A percentile compares a stretch with the other conserved stretches of the same genome.
phyloP scores from a whole-genome alignment of 2,797 vertebrate species.

The Microctenopoma lineatum region DNA sequence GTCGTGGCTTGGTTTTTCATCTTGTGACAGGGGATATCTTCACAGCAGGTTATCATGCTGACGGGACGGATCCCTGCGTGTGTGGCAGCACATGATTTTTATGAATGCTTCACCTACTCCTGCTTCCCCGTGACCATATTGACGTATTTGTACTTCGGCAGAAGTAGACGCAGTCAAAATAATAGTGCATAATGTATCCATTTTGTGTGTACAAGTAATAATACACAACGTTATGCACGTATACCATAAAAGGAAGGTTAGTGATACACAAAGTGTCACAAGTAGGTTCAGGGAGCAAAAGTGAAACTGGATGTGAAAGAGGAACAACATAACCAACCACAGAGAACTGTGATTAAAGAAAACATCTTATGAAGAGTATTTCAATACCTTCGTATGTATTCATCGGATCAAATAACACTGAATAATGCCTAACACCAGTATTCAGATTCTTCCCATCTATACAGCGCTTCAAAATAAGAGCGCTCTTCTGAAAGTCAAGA shows the following conservation, averaged over 20 bases:
- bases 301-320: neutral
- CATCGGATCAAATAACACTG: slow-evolving; percentile 59
- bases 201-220: slow-evolving; percentile 66
- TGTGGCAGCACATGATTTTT: slow-evolving; percentile 71
- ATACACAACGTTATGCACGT: slow-evolving; percentile 1
- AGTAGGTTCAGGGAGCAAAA: slow-evolving; percentile 8
- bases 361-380: slow-evolving; percentile 26
- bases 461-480: slow-evolving; percentile 45
- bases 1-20: slow-evolving; percentile 72
- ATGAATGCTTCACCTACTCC: slow-evolving; percentile 70
- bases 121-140: slow-evolving; percentile 54
- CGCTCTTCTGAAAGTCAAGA: slow-evolving; percentile 66
- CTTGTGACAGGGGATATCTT: slow-evolving; percentile 72
- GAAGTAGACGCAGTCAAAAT: slow-evolving; percentile 77
- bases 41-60: slow-evolving; percentile 74
- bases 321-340: slow-evolving; percentile 32
- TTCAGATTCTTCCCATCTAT: slow-evolving; percentile 53
- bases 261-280: slow-evolving; percentile 23
- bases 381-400: slow-evolving; percentile 60
- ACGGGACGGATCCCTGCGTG: slow-evolving; percentile 72
- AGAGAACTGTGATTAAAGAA: slow-evolving; percentile 8
- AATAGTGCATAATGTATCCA: slow-evolving; percentile 74
- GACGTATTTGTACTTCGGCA: slow-evolving; percentile 73
- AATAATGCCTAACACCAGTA: slow-evolving; percentile 60
- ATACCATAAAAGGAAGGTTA: neutral